A percentile compares a stretch with the other conserved stretches of the same genome.
phyloP scores from a whole-genome alignment of 2,113 vertebrate genomes.

The Phyllostomus hastatus region DNA sequence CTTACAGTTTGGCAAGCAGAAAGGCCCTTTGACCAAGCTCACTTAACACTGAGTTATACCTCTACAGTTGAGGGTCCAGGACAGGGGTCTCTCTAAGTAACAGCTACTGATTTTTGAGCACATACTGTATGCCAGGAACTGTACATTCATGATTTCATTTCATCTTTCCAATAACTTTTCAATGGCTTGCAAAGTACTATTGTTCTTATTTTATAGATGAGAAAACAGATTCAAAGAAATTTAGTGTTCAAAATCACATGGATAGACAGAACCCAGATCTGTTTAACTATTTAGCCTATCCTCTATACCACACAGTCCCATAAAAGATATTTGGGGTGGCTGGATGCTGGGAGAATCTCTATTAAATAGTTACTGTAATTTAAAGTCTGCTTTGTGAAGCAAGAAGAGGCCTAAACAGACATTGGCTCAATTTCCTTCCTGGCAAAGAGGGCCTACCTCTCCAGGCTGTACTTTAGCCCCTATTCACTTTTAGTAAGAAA shows the following conservation, averaged over 20 bases:
- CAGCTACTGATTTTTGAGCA: not conserved
- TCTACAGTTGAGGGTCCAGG: not conserved
- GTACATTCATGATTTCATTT: slow-evolving; percentile 5
- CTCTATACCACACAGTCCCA: not conserved
- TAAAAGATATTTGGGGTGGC: not conserved
- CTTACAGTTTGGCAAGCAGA: slow-evolving; percentile 17
- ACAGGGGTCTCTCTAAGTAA: not conserved
- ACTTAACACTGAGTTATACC: not conserved
- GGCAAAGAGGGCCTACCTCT: not conserved
- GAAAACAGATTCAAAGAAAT: not conserved
- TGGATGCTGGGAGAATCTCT: slow-evolving; percentile 9
- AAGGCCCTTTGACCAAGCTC: not conserved
- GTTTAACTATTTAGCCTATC: not conserved
- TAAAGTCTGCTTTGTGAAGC: slow-evolving; percentile 33
- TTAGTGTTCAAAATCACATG: not conserved
- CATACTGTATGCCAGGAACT: not conserved
- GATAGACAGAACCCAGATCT: not conserved
- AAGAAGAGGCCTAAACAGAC: slow-evolving; percentile 27
- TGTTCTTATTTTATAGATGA: slow-evolving; percentile 18
- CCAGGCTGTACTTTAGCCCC: not conserved
- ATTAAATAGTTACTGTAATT: slow-evolving; percentile 13
- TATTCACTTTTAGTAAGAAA: slow-evolving; percentile 30
- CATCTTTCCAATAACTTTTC: not conserved
- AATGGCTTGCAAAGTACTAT: not conserved
- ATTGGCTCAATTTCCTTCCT: slow-evolving; percentile 19